A percentile compares a stretch with the other conserved stretches of the same genome.
Evolutionary conservation across 2,113 vertebrate species (phyloP).

Genomic region (Calonectris borealis): DNA sequence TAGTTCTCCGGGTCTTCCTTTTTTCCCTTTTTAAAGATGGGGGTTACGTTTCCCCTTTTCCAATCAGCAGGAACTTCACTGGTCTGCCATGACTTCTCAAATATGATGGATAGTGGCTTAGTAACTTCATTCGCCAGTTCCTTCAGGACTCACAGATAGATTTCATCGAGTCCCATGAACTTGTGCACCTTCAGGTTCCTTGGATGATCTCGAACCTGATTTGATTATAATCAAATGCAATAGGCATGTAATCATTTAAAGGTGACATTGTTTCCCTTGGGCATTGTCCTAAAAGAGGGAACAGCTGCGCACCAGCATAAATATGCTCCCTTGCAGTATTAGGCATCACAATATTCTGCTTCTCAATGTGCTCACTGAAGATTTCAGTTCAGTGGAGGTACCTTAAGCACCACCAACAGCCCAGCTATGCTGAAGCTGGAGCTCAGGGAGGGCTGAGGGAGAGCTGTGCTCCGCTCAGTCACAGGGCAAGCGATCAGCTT

Average conservation of each 20-base stretch:
- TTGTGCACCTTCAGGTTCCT: too few relatives aligned
- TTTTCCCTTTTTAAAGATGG: too few relatives aligned
- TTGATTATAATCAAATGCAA: neutral
- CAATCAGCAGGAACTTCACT: too few relatives aligned
- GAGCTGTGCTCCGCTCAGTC: neutral
- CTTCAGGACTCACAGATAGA: too few relatives aligned
- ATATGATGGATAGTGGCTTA: too few relatives aligned
- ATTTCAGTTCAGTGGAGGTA: neutral
- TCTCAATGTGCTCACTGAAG: neutral
- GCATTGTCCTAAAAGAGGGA: neutral
- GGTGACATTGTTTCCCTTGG: neutral
- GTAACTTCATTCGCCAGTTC: too few relatives aligned
- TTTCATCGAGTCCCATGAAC: too few relatives aligned
- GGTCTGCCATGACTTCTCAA: too few relatives aligned
- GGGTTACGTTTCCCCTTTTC: too few relatives aligned
- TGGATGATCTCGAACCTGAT: too few relatives aligned
- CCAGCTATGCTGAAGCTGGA: neutral
- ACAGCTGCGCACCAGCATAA: neutral
- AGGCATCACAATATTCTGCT: neutral
- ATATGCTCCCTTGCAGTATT: neutral
- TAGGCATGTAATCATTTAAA: neutral
- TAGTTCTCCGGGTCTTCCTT: too few relatives aligned
- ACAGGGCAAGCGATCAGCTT: accelerated
- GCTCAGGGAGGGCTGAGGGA: neutral
- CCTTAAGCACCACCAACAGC: neutral